A percentile compares a stretch with the other conserved stretches of the same genome.
phyloP scores from a whole-genome alignment of 2,113 vertebrate genomes.

The Forbesichthys agassizii region DNA sequence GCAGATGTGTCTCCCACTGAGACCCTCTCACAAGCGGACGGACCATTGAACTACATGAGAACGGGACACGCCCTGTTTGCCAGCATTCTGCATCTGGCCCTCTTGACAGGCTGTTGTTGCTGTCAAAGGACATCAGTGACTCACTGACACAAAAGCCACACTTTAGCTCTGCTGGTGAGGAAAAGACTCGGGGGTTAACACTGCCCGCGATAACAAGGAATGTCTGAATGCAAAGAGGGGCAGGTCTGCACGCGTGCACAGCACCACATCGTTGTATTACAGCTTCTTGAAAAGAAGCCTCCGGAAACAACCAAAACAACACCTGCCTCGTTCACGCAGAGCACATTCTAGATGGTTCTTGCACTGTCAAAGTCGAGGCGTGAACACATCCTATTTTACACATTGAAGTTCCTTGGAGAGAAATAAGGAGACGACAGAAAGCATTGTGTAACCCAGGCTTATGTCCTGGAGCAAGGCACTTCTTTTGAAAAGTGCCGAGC shows the following conservation, averaged over 20 bases:
- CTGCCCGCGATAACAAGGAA: background rate
- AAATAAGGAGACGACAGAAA: conserved; percentile 4
- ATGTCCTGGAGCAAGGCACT: too few species aligned
- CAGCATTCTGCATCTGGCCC: too few species aligned
- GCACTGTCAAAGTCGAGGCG: conserved; percentile 32
- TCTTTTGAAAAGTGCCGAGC: too few species aligned
- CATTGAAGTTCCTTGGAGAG: conserved; percentile 3
- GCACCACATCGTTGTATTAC: background rate
- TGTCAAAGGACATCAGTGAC: background rate
- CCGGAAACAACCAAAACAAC: background rate
- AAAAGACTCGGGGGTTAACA: background rate
- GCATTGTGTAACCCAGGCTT: too few species aligned
- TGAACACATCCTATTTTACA: conserved; percentile 32
- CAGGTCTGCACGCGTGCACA: background rate
- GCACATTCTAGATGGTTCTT: background rate
- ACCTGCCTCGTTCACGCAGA: conserved; percentile 3
- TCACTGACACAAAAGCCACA: background rate
- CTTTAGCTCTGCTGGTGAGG: background rate
- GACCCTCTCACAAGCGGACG: too few species aligned
- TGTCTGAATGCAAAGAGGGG: background rate
- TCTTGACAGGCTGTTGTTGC: too few species aligned
- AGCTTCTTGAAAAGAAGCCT: background rate
- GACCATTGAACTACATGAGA: too few species aligned
- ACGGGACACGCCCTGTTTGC: too few species aligned
- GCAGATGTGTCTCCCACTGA: too few species aligned